Evolutionary conservation across 2,888 invertebrate genomes (phyloP).

Genomic region (Salpingus planirostris): DNA sequence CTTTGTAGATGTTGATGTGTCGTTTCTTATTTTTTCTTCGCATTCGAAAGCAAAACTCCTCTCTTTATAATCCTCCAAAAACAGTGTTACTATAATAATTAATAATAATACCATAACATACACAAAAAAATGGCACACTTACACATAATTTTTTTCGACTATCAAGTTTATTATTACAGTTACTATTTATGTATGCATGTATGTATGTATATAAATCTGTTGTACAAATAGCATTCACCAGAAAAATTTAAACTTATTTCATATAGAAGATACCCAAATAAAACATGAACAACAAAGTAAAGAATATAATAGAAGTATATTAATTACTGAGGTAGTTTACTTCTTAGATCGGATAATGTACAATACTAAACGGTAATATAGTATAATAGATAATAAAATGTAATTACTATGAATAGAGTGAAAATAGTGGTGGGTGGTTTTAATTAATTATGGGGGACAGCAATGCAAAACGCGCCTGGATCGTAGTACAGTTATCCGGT

Average conservation of each 20-base stretch:
- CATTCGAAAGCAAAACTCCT: slow-evolving; percentile 11
- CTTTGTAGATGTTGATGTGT: slow-evolving; percentile 25
- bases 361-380: slow-evolving; percentile 19
- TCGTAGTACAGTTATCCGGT: slow-evolving; percentile 34
- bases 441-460: too few species aligned
- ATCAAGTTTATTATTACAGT: slow-evolving; percentile 19
- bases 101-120: slow-evolving; percentile 24
- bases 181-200: too few species aligned
- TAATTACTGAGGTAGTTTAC: slow-evolving; percentile 45
- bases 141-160: slow-evolving; percentile 32
- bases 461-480: too few species aligned
- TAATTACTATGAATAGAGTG: not conserved
- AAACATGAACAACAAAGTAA: slow-evolving; percentile 42
- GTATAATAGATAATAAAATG: not conserved
- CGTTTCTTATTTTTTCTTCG: too few species aligned
- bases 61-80: slow-evolving; percentile 7
- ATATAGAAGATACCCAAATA: slow-evolving; percentile 31
- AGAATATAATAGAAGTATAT: slow-evolving; percentile 40
- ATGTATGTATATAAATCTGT: slow-evolving; percentile 19
- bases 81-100: slow-evolving; percentile 3
- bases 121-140: slow-evolving; percentile 42
- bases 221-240: slow-evolving; percentile 43
- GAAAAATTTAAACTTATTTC: slow-evolving; percentile 34
- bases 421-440: too few species aligned
- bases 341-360: slow-evolving; percentile 41